Conservation (phyloP, 2,797 vertebrate genomes). For the Tadarida brasiliensis region DNA sequence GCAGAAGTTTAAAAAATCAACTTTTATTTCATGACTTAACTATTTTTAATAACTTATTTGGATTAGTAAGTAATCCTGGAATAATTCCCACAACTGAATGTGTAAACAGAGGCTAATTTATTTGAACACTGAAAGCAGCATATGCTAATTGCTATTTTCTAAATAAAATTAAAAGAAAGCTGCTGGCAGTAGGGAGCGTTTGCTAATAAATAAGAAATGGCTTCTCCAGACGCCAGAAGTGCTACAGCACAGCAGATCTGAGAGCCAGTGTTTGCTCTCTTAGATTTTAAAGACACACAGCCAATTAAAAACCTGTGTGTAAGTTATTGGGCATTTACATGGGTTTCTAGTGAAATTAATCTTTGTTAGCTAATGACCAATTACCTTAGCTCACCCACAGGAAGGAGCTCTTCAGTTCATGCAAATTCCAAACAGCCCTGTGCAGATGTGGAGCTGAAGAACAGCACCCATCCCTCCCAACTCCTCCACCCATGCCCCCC, state of each 20-base stretch:
- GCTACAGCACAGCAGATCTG: neutral
- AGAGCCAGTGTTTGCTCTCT: neutral
- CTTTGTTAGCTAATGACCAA: neutral
- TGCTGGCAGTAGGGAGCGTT: neutral
- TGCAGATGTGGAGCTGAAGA: neutral
- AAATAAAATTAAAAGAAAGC: constrained; percentile 36
- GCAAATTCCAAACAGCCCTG: neutral
- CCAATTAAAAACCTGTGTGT: neutral
- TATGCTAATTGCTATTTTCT: neutral
- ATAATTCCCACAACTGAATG: neutral
- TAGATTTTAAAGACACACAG: neutral
- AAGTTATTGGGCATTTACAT: neutral
- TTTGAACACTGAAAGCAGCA: neutral
- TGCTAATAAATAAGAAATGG: constrained; percentile 8
- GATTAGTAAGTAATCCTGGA: neutral
- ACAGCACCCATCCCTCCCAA: accelerated
- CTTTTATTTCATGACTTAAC: neutral
- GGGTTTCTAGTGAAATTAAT: neutral
- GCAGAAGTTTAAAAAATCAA: constrained; percentile 10
- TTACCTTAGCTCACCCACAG: neutral
- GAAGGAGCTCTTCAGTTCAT: neutral
- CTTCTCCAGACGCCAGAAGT: neutral
- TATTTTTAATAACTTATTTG: constrained; percentile 17
- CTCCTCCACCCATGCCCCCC: neutral
- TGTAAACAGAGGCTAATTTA: constrained; percentile 3